Evolutionary conservation across 2,888 invertebrate genomes (phyloP).

Genomic region (Synanthedon formicaeformis): DNA sequence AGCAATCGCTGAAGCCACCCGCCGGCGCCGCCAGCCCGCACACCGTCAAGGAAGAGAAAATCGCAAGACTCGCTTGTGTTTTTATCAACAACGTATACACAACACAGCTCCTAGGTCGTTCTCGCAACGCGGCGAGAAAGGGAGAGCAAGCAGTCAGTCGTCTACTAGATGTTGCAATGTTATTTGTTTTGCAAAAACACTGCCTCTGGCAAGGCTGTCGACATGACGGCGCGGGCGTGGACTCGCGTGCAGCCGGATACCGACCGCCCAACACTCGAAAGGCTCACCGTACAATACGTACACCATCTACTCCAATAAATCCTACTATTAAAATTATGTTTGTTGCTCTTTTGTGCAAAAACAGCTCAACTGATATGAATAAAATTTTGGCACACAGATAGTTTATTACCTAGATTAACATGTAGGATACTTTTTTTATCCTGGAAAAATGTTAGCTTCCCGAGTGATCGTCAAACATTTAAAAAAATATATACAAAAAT

Average conservation of each 20-base stretch:
- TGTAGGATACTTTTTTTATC: too few species aligned
- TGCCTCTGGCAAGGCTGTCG: slow-evolving; percentile 55
- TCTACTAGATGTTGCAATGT: slow-evolving; percentile 36
- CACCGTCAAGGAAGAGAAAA: slow-evolving; percentile 8
- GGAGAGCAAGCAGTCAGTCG: slow-evolving; percentile 31
- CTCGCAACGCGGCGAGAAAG: slow-evolving; percentile 31
- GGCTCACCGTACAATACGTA: neutral
- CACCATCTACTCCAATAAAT: neutral
- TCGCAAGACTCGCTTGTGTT: slow-evolving; percentile 10
- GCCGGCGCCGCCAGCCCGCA: neutral
- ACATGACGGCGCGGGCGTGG: slow-evolving; percentile 13
- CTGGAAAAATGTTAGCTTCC: too few species aligned
- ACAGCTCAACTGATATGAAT: too few species aligned
- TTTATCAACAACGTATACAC: slow-evolving; percentile 2
- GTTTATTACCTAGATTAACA: too few species aligned
- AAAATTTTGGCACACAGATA: too few species aligned
- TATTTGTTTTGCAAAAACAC: slow-evolving; percentile 54
- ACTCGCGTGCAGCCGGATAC: slow-evolving; percentile 17
- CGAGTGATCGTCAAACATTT: too few species aligned
- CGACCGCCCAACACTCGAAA: slow-evolving; percentile 17
- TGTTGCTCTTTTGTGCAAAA: too few species aligned
- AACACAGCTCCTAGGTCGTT: slow-evolving; percentile 11
- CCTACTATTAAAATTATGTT: too few species aligned
- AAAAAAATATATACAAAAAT: too few species aligned
- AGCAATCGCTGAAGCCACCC: slow-evolving; percentile 6